Conservation (phyloP, 2,113 vertebrate genomes). For the Phalacrocorax carbo region DNA sequence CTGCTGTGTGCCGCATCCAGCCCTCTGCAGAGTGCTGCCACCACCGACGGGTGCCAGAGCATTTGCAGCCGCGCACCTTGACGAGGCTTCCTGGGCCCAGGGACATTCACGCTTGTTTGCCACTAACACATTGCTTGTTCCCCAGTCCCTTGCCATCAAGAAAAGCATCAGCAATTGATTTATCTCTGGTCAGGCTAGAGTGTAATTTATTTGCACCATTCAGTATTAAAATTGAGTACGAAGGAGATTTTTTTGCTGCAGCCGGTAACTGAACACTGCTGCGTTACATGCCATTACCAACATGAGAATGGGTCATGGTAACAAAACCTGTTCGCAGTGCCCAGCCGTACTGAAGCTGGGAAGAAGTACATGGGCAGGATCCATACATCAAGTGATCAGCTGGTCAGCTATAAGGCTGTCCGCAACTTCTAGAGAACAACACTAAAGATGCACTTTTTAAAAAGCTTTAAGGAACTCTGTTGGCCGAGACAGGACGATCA, state of each 20-base stretch:
- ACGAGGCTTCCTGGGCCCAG: background rate
- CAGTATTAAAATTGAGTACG: background rate
- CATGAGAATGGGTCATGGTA: background rate
- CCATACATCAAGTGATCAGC: fast-evolving
- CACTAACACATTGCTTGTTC: background rate
- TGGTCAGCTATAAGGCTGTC: background rate
- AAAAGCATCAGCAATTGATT: background rate
- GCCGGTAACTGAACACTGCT: background rate
- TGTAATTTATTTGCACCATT: background rate
- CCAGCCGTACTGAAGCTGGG: background rate
- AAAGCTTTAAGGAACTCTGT: background rate
- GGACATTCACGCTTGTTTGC: background rate
- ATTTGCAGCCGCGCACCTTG: fast-evolving
- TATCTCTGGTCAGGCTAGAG: background rate
- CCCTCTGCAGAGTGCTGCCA: background rate
- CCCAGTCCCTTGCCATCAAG: background rate
- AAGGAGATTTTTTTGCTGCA: background rate
- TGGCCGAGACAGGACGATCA: background rate
- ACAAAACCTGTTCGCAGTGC: background rate
- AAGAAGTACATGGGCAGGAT: background rate
- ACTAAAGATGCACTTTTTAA: background rate
- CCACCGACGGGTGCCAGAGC: background rate
- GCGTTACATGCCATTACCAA: background rate
- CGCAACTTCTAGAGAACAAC: background rate
- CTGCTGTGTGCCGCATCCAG: background rate